Conservation (phyloP, 2,113 vertebrate genomes). For the Psammodynastes pulverulentus region DNA sequence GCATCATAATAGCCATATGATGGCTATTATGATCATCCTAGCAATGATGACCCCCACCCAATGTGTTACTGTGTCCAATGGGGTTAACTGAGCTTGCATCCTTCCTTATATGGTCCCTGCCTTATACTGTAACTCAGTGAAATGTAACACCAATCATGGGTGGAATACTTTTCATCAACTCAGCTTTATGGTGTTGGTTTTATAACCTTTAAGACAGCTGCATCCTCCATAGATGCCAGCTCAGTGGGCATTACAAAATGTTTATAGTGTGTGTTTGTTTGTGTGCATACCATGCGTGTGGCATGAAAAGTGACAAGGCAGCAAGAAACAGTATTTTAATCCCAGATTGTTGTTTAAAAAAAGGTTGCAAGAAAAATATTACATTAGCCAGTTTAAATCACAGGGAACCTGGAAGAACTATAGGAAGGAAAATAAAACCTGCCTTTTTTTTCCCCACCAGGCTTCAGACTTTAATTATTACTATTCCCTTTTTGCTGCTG, state of each 20-base stretch:
- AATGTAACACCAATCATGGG: slow-evolving; percentile 32
- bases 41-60: slow-evolving; percentile 22
- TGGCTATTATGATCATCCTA: too few relatives aligned
- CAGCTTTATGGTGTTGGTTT: slow-evolving; percentile 3
- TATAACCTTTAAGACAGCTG: slow-evolving; percentile 20
- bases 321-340: background rate
- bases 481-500: background rate
- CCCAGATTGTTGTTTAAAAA: background rate
- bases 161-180: slow-evolving; percentile 42
- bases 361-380: slow-evolving; percentile 1
- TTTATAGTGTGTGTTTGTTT: background rate
- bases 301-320: background rate
- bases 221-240: background rate
- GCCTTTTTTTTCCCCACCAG: background rate
- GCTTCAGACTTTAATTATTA: background rate
- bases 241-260: background rate
- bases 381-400: background rate
- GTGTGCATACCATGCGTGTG: background rate
- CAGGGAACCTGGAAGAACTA: background rate
- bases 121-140: slow-evolving; percentile 38
- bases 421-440: background rate
- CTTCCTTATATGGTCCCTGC: slow-evolving; percentile 16
- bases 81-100: slow-evolving; percentile 48
- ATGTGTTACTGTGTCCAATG: slow-evolving; percentile 37
- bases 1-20: background rate